Base-by-base conservation (phyloP, 2,888 invertebrate genomes). In the Leptinotarsa juncta region DNA sequence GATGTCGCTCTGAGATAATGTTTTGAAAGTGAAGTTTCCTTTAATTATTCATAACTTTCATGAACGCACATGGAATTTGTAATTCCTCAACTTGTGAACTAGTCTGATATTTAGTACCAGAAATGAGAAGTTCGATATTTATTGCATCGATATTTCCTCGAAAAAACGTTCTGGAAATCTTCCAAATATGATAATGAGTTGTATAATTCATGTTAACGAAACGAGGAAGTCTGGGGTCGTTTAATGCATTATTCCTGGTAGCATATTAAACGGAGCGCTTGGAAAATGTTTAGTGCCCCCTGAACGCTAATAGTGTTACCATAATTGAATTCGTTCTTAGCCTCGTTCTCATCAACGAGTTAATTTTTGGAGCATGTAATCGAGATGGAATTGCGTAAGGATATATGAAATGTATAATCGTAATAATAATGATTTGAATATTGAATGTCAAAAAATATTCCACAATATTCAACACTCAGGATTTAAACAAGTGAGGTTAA, bases 191-290 rank as follows among this genome's bases (percentile, higher is more conserved):
- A 26, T 62, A 62, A 62, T 15, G 16, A n/a, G 26, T 42, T 32
- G 42, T 26, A 62, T 62, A 62, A 62, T 62, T 42, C 62, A 42
- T 32, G 62, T 62, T 62, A 62, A 62, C 26, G n/a, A 7, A 16
- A 62, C 15, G n/a, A 42, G 62, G 62, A 62, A 62, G 62, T 62
- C 62, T 32, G 57, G 57, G 57, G 57, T 26, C 57, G 57, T 23
- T 57, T 57, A 57, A 57, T 57, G 57, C 57, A 57, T 57, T 57
- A 57, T 57, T 57, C 57, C 57, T 57, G 57, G 57, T 57, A 57
- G 23, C 23, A 51, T n/a, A 51, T 57, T 57, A 57, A 57, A 57
- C 3, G 57, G 23, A 23, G 57, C 57, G 23, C 57, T 57, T 57
- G 57, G 23, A 23, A 57, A 57, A 57, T 57, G 57, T 57, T 57